phyloP scores from a whole-genome alignment of 2,797 vertebrate genomes.

The Cephalopachus bancanus region DNA sequence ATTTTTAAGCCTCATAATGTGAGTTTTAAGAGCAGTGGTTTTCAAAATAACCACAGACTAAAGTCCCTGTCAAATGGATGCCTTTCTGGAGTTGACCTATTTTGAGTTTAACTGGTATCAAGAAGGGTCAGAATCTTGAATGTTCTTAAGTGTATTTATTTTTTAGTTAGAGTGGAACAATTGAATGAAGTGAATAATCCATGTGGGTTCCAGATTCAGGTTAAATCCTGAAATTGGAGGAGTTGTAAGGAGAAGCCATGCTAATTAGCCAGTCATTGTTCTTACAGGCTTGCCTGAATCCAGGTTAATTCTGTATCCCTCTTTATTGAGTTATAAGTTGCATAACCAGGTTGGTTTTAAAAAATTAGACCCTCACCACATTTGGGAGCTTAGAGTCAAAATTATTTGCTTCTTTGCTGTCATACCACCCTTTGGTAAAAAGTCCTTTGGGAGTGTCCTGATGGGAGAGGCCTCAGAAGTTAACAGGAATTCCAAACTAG shows the following conservation, averaged over 20 bases:
- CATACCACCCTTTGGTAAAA: slow-evolving; percentile 38
- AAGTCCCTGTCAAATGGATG: slow-evolving; percentile 78
- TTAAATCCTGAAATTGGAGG: slow-evolving; percentile 44
- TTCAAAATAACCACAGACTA: slow-evolving; percentile 82
- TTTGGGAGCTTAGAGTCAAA: slow-evolving; percentile 46
- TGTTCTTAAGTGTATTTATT: slow-evolving; percentile 33
- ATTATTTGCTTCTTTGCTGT: slow-evolving; percentile 35
- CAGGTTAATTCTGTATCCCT: slow-evolving; percentile 19
- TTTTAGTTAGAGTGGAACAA: slow-evolving; percentile 38
- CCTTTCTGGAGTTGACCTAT: slow-evolving; percentile 84
- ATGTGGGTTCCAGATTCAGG: not conserved
- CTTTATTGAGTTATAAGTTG: slow-evolving; percentile 47
- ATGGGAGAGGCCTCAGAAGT: slow-evolving; percentile 22
- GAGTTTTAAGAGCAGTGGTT: slow-evolving; percentile 76
- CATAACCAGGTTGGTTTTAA: slow-evolving; percentile 22
- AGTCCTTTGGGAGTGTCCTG: slow-evolving; percentile 4
- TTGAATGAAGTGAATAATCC: slow-evolving; percentile 20
- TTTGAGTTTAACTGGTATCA: slow-evolving; percentile 77
- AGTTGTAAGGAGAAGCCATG: not conserved
- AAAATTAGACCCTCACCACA: not conserved
- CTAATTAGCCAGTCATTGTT: not conserved
- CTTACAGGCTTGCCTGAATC: slow-evolving; percentile 9
- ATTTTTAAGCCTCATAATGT: slow-evolving; percentile 70
- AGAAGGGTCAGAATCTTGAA: slow-evolving; percentile 71
- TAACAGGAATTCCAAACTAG: slow-evolving; percentile 53